phyloP scores from a whole-genome alignment of 1,140 invertebrate species.

The Orius laevigatus region DNA sequence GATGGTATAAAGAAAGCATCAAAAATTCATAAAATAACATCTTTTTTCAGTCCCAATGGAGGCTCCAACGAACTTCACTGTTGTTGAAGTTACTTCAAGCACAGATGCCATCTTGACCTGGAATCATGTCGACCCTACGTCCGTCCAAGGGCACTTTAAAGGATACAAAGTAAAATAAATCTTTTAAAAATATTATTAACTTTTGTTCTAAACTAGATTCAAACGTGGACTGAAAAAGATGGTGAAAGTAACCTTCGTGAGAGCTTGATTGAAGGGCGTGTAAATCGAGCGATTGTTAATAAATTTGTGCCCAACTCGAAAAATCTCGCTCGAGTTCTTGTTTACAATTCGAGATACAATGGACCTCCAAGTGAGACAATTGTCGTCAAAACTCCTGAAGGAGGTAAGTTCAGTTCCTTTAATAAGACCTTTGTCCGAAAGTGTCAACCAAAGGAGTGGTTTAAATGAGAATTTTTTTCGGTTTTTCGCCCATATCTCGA shows the following conservation, averaged over 20 bases:
- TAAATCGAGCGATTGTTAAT: slow-evolving; percentile 52
- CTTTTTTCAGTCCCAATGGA: slow-evolving; percentile 44
- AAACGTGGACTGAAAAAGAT: slow-evolving; percentile 79
- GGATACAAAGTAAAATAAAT: slow-evolving; percentile 58
- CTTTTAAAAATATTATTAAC: slow-evolving; percentile 4
- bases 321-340: slow-evolving; percentile 78
- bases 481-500: no score
- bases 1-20: slow-evolving; percentile 38
- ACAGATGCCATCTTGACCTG: slow-evolving; percentile 68
- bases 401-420: slow-evolving; percentile 38
- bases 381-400: slow-evolving; percentile 78
- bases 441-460: no score
- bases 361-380: slow-evolving; percentile 76
- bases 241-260: slow-evolving; percentile 57
- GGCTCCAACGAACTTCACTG: slow-evolving; percentile 69
- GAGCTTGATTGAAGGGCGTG: slow-evolving; percentile 58
- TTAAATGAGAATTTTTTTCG: no score
- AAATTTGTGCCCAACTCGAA: slow-evolving; percentile 79
- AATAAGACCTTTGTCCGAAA: no score
- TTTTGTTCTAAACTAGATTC: slow-evolving; percentile 37
- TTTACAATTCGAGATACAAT: slow-evolving; percentile 78
- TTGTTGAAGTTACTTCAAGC: slow-evolving; percentile 51
- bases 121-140: slow-evolving; percentile 57
- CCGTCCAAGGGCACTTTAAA: slow-evolving; percentile 76
- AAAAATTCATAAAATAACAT: neutral